Conservation (phyloP, 2,888 invertebrate genomes). For the Apodemia mormo region DNA sequence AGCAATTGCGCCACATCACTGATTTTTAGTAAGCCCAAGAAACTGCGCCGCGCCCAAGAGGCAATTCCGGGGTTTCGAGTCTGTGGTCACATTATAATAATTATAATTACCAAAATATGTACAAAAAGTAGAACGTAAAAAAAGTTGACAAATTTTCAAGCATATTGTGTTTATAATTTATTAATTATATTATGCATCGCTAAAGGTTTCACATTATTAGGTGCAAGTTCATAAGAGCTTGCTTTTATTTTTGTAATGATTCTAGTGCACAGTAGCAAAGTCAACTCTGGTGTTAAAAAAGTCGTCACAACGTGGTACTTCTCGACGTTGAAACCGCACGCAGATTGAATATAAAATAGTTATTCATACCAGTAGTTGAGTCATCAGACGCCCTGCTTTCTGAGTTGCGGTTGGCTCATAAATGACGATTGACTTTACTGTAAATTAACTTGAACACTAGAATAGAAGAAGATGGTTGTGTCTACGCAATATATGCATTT, state of each 20-base stretch:
- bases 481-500: background rate
- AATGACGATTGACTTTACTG: background rate
- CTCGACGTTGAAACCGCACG: conserved; percentile 52
- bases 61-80: too few relatives aligned
- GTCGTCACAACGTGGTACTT: conserved; percentile 47
- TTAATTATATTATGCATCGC: too few relatives aligned
- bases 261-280: background rate
- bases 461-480: background rate
- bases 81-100: too few relatives aligned
- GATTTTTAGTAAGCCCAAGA: too few relatives aligned
- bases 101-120: too few relatives aligned
- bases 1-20: too few relatives aligned
- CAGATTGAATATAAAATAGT: conserved; percentile 65
- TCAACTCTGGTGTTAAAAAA: background rate
- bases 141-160: too few relatives aligned
- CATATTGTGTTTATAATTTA: too few relatives aligned
- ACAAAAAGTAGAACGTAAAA: too few relatives aligned
- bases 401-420: conserved; percentile 35
- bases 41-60: too few relatives aligned
- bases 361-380: conserved; percentile 65
- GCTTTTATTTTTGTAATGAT: background rate
- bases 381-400: conserved; percentile 60
- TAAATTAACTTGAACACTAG: background rate
- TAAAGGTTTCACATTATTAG: background rate
- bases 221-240: background rate